Conservation (phyloP, 2,888 invertebrate species). For the Synanthedon formicaeformis region DNA sequence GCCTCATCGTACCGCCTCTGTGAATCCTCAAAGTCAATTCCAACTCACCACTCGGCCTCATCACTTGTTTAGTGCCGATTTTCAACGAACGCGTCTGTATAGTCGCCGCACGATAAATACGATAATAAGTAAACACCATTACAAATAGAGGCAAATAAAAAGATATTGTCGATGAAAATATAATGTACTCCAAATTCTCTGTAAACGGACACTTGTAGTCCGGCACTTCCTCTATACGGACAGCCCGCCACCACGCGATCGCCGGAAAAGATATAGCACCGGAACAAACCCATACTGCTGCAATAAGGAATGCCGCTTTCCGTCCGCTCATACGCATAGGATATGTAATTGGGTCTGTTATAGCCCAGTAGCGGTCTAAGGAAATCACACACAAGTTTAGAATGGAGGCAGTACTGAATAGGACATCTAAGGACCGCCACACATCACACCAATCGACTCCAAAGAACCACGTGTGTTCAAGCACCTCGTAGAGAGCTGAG, state of each 20-base stretch:
- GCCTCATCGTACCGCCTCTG: slow-evolving; percentile 84
- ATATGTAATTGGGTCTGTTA: slow-evolving; percentile 97
- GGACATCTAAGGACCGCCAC: slow-evolving; percentile 96
- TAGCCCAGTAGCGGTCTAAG: slow-evolving; percentile 97
- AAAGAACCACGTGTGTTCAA: slow-evolving; percentile 93
- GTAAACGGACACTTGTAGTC: slow-evolving; percentile 94
- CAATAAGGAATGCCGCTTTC: slow-evolving; percentile 88
- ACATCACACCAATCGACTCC: slow-evolving; percentile 97
- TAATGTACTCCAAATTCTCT: slow-evolving; percentile 94
- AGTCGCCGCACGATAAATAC: slow-evolving; percentile 94
- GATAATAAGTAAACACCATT: slow-evolving; percentile 98
- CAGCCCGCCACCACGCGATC: slow-evolving; percentile 95
- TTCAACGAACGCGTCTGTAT: slow-evolving; percentile 92
- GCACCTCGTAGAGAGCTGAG: slow-evolving; percentile 89
- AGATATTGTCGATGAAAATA: slow-evolving; percentile 97
- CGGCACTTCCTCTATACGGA: slow-evolving; percentile 82
- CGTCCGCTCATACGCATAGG: slow-evolving; percentile 93
- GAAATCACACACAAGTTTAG: slow-evolving; percentile 97
- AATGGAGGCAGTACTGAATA: slow-evolving; percentile 97
- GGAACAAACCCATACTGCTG: slow-evolving; percentile 96
- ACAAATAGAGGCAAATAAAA: slow-evolving; percentile 97
- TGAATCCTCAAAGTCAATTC: slow-evolving; percentile 93
- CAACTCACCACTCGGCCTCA: slow-evolving; percentile 85
- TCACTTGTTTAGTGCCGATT: slow-evolving; percentile 90
- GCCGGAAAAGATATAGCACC: slow-evolving; percentile 98